A percentile compares a stretch with the other conserved stretches of the same genome.
phyloP scores from a whole-genome alignment of 2,888 invertebrate species.

The Eupithecia pulchellata region DNA sequence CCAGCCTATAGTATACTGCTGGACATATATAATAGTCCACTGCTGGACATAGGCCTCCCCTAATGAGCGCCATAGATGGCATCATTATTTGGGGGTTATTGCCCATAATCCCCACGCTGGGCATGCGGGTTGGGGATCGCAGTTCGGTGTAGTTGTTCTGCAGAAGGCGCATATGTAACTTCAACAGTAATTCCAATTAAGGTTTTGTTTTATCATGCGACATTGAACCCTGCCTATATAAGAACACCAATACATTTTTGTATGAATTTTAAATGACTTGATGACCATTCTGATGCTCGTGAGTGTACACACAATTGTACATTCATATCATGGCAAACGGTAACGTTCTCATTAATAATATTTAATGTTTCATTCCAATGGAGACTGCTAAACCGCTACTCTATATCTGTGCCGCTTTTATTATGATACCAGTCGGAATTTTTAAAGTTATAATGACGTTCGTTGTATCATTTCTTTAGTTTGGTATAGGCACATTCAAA shows the following conservation, averaged over 20 bases:
- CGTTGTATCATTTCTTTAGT: constrained; percentile 40
- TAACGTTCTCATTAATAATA: constrained; percentile 68
- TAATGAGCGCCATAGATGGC: no score
- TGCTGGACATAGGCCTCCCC: no score
- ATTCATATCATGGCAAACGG: constrained; percentile 63
- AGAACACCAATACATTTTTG: background rate
- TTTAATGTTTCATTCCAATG: constrained; percentile 70
- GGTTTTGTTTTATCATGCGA: background rate
- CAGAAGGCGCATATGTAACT: no score
- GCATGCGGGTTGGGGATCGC: no score
- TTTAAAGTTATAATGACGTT: constrained; percentile 41
- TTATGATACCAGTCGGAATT: constrained; percentile 37
- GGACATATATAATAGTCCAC: no score
- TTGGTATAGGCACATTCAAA: constrained; percentile 35
- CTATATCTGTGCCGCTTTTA: constrained; percentile 41
- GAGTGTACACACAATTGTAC: constrained; percentile 40
- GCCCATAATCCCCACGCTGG: no score
- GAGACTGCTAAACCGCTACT: constrained; percentile 52
- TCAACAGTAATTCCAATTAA: background rate
- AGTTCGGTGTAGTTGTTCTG: no score
- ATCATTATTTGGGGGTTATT: no score
- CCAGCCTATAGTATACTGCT: no score
- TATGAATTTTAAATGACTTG: constrained; percentile 6
- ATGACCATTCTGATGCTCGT: background rate
- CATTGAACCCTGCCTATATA: background rate